Base-by-base conservation (phyloP, 2,113 vertebrate species). In the Excalfactoria chinensis region DNA sequence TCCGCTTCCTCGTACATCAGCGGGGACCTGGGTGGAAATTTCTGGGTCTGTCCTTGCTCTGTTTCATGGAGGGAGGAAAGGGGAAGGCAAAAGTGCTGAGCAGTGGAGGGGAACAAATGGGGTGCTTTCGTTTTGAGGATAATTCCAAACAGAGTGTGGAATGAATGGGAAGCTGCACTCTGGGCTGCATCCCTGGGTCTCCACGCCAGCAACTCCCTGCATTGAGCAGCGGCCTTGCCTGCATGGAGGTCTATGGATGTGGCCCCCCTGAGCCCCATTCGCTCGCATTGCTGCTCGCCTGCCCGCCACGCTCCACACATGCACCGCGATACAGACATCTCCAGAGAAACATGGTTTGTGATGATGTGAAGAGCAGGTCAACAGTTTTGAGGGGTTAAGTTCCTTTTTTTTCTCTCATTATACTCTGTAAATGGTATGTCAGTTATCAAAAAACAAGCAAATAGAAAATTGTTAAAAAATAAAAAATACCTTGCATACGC, bases 341-440 rank as follows among this genome's bases (percentile, higher is more conserved):
- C 95, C 91, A 11, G 32, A 96, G 76, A 96, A 77, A 97, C 91
- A 83, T 58, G 87, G 95, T 97, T 97, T 88, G 96, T 96, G 96
- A 98, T 34, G 91, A 98, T 91, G 96, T 96, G 97, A 98, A 94
- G 97, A 98, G 98, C 98, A 98, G 97, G 98, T 97, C 98, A 93
- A 98, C 97, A 97, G 98, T 98, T 98, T 97, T 97, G 97, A 98
- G 97, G 95, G 78, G 93, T 95, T 97, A 97, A 97, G 97, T 98
- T 98, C 97, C 97, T 98, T 97, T 98, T 98, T 97, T 96, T 97
- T 97, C 97, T 97, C 95, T 98, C 97, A 97, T 98, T 97, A 97
- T 97, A 97, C 96, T 98, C 97, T 98, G 96, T 98, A 97, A 97
- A 97, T 97, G 97, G 91, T 98, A 96, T 98, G 97, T 98, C 98